Conservation (phyloP, 2,113 vertebrate genomes). For the Dipodomys spectabilis region DNA sequence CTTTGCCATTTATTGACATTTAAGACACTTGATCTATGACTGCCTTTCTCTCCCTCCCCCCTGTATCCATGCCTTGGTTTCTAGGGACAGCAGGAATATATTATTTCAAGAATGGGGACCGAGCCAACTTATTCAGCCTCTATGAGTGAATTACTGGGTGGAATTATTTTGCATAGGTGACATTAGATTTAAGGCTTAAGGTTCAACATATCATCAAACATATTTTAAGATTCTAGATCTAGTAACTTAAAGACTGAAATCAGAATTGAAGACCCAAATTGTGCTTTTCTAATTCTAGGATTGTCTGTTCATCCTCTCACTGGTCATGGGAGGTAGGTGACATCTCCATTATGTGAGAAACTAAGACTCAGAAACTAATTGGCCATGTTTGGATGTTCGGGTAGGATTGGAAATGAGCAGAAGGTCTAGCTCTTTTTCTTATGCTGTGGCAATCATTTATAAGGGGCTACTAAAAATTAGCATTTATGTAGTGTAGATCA, state of each 20-base stretch:
- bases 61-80: constrained; percentile 69
- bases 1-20: constrained; percentile 85
- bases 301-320: neutral
- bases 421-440: neutral
- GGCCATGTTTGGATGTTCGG: no score
- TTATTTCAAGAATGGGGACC: constrained; percentile 77
- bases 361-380: neutral
- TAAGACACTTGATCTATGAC: constrained; percentile 85
- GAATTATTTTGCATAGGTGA: constrained; percentile 42
- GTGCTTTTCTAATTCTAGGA: neutral
- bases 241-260: neutral
- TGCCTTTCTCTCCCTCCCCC: constrained; percentile 77
- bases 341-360: neutral
- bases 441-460: neutral
- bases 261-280: neutral
- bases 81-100: constrained; percentile 81
- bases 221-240: constrained; percentile 39
- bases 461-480: neutral
- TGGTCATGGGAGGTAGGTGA: neutral
- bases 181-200: constrained; percentile 37
- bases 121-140: constrained; percentile 79
- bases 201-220: neutral
- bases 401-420: neutral
- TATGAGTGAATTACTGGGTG: constrained; percentile 76
- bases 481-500: neutral